Evolutionary conservation across 2,888 invertebrate species (phyloP), one percentile per base, ranked within the genome.

Genomic region (Andricus curvator): DNA sequence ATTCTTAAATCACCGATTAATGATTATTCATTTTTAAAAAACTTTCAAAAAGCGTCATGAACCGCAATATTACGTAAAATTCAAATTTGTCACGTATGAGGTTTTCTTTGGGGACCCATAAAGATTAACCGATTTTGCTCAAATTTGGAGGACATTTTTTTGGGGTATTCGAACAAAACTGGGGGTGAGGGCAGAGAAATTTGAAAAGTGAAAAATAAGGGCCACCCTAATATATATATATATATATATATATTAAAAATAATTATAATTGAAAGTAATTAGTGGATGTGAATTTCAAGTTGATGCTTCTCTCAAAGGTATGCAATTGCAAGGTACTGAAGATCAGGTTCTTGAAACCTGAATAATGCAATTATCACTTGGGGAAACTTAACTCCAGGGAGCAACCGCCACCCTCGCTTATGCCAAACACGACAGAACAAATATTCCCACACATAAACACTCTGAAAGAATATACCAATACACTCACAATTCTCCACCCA

Each of bases 281-380:
- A 44, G 62, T 62, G 25, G 5, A 25, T 62, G 9, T 25, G 25
- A 25, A 62, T 15, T 25, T 22, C 2, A 56, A 56, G 13, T 22
- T 22, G 22, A 13, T 25, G 22, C 25, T 25, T 15, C 1, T 25
- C 22, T 25, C 22, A 62, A 62, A 62, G 0, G 8, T 62, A 15
- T 15, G 62, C 22, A 25, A 62, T 62, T 25, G 62, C 25, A 25
- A 62, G 13, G 25, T 62, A 62, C 62, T 62, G 0, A 25, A 62
- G 25, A 62, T 62, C 25, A 22, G 22, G 25, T 62, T 15, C 62
- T 62, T 15, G 62, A 62, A 62, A 62, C 62, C 22, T 4, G 15
- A 62, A 25, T 62, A 62, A 62, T 62, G 60, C 11, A 60, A 60
- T 60, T 62, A 25, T 25, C 62, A 25, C 62, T 62, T 62, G 25